Evolutionary conservation across 2,888 invertebrate genomes (phyloP).

Genomic region (Coleophora flavipennella): DNA sequence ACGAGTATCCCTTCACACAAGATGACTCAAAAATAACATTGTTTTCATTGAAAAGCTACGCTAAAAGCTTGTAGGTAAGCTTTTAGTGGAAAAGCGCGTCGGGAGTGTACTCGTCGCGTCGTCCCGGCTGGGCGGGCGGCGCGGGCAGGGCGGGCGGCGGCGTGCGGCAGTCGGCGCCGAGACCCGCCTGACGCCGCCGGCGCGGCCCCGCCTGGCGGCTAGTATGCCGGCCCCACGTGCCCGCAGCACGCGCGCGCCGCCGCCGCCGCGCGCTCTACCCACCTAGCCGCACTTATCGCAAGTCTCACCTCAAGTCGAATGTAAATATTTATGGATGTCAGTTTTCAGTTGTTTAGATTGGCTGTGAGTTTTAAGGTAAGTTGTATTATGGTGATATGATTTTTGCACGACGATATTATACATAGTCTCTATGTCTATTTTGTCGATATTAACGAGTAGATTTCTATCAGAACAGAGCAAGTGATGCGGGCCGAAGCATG

Average conservation of each 20-base stretch:
- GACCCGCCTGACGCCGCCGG: constrained; percentile 30
- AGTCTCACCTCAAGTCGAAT: constrained; percentile 57
- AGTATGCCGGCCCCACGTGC: constrained; percentile 42
- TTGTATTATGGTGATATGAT: constrained; percentile 49
- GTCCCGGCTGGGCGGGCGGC: constrained; percentile 10
- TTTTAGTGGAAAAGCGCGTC: not conserved
- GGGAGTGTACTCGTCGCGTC: constrained; percentile 11
- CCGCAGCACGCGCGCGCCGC: constrained; percentile 38
- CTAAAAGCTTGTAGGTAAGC: not conserved
- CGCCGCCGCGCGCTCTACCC: constrained; percentile 31
- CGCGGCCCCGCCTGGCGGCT: constrained; percentile 23
- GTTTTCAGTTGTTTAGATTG: constrained; percentile 72
- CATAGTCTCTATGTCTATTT: constrained; percentile 6
- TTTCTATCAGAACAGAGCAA: constrained; percentile 23
- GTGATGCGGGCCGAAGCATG: constrained; percentile 43
- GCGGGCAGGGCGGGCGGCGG: constrained; percentile 24
- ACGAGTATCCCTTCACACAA: not conserved
- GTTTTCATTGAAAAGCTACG: not conserved
- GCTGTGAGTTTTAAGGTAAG: constrained; percentile 71
- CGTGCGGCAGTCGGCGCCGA: constrained; percentile 23
- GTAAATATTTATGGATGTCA: constrained; percentile 73
- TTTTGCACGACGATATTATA: constrained; percentile 49
- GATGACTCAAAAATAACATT: not conserved
- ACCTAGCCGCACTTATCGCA: constrained; percentile 48
- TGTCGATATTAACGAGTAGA: constrained; percentile 23